A percentile compares a stretch with the other conserved stretches of the same genome.
Conservation (phyloP, 35 echinoderm and acorn worm genomes). For the Apostichopus parvimensis region DNA sequence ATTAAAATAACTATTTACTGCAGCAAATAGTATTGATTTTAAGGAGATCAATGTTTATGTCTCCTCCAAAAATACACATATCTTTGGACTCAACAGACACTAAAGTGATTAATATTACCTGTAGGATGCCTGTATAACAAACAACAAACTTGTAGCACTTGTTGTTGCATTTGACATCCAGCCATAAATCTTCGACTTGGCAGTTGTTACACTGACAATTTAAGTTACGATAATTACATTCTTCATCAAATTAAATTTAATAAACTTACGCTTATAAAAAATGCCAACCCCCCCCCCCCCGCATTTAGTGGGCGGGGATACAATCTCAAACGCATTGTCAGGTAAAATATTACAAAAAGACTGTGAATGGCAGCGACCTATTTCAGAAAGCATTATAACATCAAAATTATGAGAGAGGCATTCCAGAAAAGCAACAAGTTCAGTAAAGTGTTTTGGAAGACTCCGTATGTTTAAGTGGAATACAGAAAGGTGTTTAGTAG, state of each 20-base stretch:
- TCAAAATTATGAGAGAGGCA: constrained; percentile 25
- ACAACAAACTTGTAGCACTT: background rate
- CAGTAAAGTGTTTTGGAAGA: constrained; percentile 7
- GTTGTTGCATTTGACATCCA: background rate
- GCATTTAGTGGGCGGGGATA: too few species aligned
- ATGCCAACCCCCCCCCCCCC: background rate
- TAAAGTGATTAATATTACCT: constrained; percentile 5
- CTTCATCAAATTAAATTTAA: background rate
- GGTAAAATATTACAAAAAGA: background rate
- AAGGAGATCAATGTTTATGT: constrained; percentile 21
- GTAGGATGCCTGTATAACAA: background rate
- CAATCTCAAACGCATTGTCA: background rate
- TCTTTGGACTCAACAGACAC: background rate
- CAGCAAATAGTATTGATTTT: background rate
- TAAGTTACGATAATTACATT: background rate
- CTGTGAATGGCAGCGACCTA: too few species aligned
- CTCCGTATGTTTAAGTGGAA: background rate
- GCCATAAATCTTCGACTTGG: too few species aligned
- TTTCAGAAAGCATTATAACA: background rate
- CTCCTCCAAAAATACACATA: constrained; percentile 4
- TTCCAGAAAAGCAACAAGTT: constrained; percentile 3
- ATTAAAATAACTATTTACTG: constrained; percentile 9
- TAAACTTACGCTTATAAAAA: background rate
- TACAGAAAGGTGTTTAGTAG: background rate
- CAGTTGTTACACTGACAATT: background rate